Percentiles rank a stretch among this genome's conserved stretches.
Conservation (phyloP, 2,797 vertebrate genomes). For the Hydrolagus colliei region DNA sequence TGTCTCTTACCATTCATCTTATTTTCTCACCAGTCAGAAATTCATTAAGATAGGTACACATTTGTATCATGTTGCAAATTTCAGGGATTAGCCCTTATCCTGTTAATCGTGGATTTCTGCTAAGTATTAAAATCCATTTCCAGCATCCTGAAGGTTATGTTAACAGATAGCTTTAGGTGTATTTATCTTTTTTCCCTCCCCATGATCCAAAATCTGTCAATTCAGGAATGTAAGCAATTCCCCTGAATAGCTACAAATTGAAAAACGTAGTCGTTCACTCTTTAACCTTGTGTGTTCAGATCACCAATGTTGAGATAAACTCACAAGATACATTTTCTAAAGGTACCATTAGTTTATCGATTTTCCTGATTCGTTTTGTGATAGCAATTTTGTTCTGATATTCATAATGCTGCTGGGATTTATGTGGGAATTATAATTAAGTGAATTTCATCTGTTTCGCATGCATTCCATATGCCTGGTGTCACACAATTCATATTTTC, state of each 20-base stretch:
- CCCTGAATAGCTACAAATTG: background rate
- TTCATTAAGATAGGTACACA: background rate
- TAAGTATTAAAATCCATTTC: background rate
- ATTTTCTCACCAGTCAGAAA: background rate
- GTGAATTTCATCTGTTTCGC: slow-evolving; percentile 11
- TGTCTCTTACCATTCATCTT: background rate
- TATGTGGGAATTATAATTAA: background rate
- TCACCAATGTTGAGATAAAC: background rate
- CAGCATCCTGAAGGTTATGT: background rate
- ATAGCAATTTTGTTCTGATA: background rate
- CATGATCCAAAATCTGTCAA: background rate
- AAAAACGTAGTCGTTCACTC: no score
- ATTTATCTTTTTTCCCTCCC: background rate
- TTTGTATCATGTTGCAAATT: background rate
- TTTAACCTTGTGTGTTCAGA: background rate
- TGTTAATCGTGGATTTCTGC: background rate
- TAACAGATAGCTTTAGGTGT: background rate
- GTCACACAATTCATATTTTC: slow-evolving; percentile 5
- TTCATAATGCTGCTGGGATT: background rate
- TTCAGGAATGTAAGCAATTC: background rate
- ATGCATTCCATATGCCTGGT: background rate
- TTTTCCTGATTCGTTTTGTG: background rate
- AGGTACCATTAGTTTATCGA: background rate
- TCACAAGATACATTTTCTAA: background rate
- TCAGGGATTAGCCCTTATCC: background rate